phyloP scores from a whole-genome alignment of 1,140 invertebrate species.

The Hestina assimilis region DNA sequence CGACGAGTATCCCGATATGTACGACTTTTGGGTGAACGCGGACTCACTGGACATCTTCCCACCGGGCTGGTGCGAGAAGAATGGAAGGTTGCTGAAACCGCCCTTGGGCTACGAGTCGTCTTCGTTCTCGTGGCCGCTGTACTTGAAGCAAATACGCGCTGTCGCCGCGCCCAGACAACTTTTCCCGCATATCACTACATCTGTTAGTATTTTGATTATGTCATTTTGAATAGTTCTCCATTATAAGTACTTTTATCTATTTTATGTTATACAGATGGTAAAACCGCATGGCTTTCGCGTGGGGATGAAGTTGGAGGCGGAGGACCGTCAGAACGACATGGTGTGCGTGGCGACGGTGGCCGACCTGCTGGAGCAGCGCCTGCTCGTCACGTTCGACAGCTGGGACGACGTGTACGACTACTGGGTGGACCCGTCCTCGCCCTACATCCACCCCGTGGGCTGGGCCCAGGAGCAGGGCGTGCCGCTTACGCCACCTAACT shows the following conservation, averaged over 20 bases:
- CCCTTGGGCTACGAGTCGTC: slow-evolving; percentile 83
- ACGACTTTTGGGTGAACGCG: slow-evolving; percentile 97
- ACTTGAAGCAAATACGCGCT: slow-evolving; percentile 88
- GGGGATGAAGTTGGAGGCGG: slow-evolving; percentile 97
- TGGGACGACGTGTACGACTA: slow-evolving; percentile 97
- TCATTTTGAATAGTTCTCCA: too few species aligned
- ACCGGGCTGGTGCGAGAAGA: slow-evolving; percentile 94
- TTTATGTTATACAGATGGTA: slow-evolving; percentile 81
- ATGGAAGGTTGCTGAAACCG: slow-evolving; percentile 85
- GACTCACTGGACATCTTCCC: slow-evolving; percentile 95
- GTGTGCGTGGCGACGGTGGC: slow-evolving; percentile 94
- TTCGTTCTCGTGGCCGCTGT: slow-evolving; percentile 91
- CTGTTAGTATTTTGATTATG: slow-evolving; percentile 53
- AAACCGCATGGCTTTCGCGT: slow-evolving; percentile 88
- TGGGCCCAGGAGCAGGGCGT: slow-evolving; percentile 93
- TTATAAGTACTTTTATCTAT: too few species aligned
- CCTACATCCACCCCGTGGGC: slow-evolving; percentile 95
- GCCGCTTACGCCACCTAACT: slow-evolving; percentile 91
- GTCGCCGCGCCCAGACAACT: slow-evolving; percentile 88
- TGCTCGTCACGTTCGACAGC: slow-evolving; percentile 96
- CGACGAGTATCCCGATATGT: slow-evolving; percentile 93
- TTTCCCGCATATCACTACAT: slow-evolving; percentile 80
- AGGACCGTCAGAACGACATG: slow-evolving; percentile 92
- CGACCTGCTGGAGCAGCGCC: slow-evolving; percentile 89
- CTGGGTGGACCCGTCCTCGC: slow-evolving; percentile 93